A percentile compares a stretch with the other conserved stretches of the same genome.
Evolutionary conservation across 2,113 vertebrate species (phyloP).

Genomic region (Clinocottus analis): DNA sequence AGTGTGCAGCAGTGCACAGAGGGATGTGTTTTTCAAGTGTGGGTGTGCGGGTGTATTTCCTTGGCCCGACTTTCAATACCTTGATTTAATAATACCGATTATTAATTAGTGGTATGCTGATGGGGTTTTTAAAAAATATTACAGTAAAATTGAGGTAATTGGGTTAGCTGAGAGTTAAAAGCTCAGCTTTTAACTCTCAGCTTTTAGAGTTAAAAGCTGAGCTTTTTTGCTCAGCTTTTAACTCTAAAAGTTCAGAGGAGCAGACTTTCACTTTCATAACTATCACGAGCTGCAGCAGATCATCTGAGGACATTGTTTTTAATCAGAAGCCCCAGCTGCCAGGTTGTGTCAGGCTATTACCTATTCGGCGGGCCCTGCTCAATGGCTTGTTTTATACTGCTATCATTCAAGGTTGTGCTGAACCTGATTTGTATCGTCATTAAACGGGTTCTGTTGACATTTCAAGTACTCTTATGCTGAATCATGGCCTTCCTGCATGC

Average conservation of each 20-base stretch:
- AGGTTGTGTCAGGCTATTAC: conserved; percentile 40
- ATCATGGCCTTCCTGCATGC: conserved; percentile 40
- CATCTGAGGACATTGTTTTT: conserved; percentile 36
- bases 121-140: conserved; percentile 7
- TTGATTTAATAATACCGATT: conserved; percentile 38
- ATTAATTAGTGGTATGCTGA: conserved; percentile 21
- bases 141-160: conserved; percentile 27
- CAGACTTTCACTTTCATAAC: conserved; percentile 23
- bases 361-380: conserved; percentile 42
- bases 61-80: conserved; percentile 5
- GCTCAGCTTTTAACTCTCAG: conserved; percentile 4
- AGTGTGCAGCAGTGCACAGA: conserved; percentile 34
- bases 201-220: no score
- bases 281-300: conserved; percentile 29
- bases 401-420: conserved; percentile 61
- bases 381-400: conserved; percentile 59
- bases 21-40: no score
- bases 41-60: neutral
- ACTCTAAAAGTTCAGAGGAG: conserved; percentile 7
- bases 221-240: neutral
- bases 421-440: conserved; percentile 53
- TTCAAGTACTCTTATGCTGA: conserved; percentile 55
- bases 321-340: conserved; percentile 53
- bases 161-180: conserved; percentile 12
- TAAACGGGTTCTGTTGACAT: conserved; percentile 53